phyloP scores from a whole-genome alignment of 2,113 vertebrate genomes.

The Sardina pilchardus region DNA sequence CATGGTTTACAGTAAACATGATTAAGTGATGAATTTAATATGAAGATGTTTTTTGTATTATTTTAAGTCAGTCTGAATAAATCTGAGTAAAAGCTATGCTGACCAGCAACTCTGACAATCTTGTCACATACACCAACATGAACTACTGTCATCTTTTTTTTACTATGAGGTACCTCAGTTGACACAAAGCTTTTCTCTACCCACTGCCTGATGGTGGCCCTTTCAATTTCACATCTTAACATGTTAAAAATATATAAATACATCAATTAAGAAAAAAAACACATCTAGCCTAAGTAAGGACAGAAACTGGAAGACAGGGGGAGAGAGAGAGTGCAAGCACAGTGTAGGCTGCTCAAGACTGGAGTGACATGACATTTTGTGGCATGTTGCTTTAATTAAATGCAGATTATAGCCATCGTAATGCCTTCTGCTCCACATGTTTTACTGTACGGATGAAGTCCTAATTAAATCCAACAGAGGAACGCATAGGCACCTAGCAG shows the following conservation, averaged over 20 bases:
- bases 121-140: not conserved
- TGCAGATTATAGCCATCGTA: slow-evolving; percentile 25
- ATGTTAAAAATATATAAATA: not conserved
- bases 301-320: not conserved
- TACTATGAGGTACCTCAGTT: not conserved
- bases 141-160: not conserved
- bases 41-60: not conserved
- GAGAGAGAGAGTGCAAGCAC: slow-evolving; percentile 25
- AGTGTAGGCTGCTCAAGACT: slow-evolving; percentile 24
- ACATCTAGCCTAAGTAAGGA: not conserved
- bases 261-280: slow-evolving; percentile 32
- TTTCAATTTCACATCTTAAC: slow-evolving; percentile 35
- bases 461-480: slow-evolving; percentile 41
- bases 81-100: not conserved
- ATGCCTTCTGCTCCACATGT: slow-evolving; percentile 14
- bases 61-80: too few relatives aligned
- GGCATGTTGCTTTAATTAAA: slow-evolving; percentile 28
- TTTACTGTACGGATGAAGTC: not conserved
- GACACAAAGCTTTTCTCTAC: not conserved
- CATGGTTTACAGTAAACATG: not conserved
- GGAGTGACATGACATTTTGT: slow-evolving; percentile 21
- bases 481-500: slow-evolving; percentile 28
- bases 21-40: not conserved
- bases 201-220: not conserved
- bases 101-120: not conserved